These are phyloP conservation scores for Magallana angulata DNA, from an alignment of 1,140 invertebrate genomes.

Conservation along the genomic window DNA sequence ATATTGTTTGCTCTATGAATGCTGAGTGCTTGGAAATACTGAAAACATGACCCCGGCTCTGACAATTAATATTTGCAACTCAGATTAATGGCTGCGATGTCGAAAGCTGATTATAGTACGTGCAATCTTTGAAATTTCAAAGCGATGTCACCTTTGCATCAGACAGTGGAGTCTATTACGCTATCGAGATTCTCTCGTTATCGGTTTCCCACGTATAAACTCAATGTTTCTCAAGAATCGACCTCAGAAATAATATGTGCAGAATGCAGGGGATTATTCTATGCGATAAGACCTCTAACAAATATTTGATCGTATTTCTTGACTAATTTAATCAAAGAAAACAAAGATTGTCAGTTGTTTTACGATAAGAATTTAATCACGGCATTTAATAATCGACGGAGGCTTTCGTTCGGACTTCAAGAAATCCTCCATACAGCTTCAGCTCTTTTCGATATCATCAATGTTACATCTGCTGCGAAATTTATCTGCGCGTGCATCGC, in stretches of 20 bases:
- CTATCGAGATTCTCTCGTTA: conserved; percentile 23
- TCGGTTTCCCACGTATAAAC: conserved; percentile 17
- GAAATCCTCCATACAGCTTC: conserved; percentile 14
- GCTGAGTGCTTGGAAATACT: conserved; percentile 1
- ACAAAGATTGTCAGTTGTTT: conserved; percentile 47
- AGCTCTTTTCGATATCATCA: conserved; percentile 42
- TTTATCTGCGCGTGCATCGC: conserved; percentile 42
- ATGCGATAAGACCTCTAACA: conserved; percentile 41
- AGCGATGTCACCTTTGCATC: conserved; percentile 31
- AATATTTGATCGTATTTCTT: conserved; percentile 45
- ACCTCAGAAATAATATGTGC: conserved; percentile 30
- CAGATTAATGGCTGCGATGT: conserved; percentile 31
- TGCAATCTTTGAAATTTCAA: conserved; percentile 38
- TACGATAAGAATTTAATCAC: conserved; percentile 43
- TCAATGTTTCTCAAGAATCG: conserved; percentile 19
- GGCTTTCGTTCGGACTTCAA: conserved; percentile 39
- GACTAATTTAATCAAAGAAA: conserved; percentile 49
- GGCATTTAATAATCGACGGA: conserved; percentile 37
- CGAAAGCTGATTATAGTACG: conserved; percentile 16
- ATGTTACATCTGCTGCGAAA: conserved; percentile 40
- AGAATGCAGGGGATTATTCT: conserved; percentile 24
- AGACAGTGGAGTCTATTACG: conserved; percentile 9
- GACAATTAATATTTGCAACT: conserved; percentile 31
- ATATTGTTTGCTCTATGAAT: conserved; percentile 18
- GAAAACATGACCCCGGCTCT: background rate